Conservation (phyloP, 2,113 vertebrate species). For the Uria aalge region DNA sequence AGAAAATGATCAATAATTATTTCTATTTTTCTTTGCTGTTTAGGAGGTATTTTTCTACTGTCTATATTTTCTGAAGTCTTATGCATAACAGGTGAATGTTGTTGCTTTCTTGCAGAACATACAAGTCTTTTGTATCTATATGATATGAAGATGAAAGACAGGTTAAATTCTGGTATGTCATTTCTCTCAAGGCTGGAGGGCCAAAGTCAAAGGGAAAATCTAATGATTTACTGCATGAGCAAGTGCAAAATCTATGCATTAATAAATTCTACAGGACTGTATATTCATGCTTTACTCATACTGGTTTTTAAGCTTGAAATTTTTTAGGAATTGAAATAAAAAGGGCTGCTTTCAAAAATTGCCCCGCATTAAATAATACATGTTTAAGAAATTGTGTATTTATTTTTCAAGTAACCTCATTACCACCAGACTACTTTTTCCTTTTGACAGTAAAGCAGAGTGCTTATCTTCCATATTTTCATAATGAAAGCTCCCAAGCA, state of each 20-base stretch:
- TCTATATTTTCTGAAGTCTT: background rate
- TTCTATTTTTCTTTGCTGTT: conserved; percentile 18
- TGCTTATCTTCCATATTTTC: conserved; percentile 78
- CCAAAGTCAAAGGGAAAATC: conserved; percentile 54
- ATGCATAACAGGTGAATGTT: background rate
- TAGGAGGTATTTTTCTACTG: background rate
- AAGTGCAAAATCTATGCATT: conserved; percentile 47
- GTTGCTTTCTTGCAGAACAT: conserved; percentile 1
- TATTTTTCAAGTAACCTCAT: conserved; percentile 67
- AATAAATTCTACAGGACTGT: conserved; percentile 54
- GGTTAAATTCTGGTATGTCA: conserved; percentile 43
- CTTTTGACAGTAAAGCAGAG: conserved; percentile 68
- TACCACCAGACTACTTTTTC: conserved; percentile 56
- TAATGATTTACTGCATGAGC: conserved; percentile 58
- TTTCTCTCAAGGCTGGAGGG: conserved; percentile 53
- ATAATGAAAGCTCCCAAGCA: conserved; percentile 78
- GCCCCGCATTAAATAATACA: background rate
- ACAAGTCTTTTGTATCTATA: background rate
- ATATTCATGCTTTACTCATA: background rate
- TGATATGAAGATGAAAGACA: conserved; percentile 38
- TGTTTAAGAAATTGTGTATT: conserved; percentile 55
- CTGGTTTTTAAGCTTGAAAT: background rate
- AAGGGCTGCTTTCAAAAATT: conserved; percentile 36
- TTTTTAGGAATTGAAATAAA: background rate
- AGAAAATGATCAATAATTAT: conserved; percentile 8